These are phyloP conservation scores for Syngnathus typhle DNA, from an alignment of 2,113 vertebrate genomes.

Conservation along the genomic window DNA sequence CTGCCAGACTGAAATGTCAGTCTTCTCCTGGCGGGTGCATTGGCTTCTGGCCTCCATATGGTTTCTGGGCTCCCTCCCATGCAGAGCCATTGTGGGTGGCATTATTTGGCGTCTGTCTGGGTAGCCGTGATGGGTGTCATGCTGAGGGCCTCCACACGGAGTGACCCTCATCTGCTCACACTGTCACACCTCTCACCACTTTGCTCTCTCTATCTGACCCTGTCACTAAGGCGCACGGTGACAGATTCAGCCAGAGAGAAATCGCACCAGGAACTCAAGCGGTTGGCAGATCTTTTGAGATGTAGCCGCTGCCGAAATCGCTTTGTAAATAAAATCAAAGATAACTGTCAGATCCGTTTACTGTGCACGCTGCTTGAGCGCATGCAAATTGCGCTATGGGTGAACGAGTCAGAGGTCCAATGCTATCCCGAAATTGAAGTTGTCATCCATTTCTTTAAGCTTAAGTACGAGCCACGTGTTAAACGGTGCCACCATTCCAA, in stretches of 20 bases:
- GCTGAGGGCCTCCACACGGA: constrained; percentile 44
- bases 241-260: constrained; percentile 40
- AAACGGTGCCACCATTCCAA: constrained; percentile 11
- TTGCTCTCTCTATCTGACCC: constrained; percentile 65
- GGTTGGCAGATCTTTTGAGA: constrained; percentile 48
- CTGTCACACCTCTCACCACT: constrained; percentile 56
- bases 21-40: constrained; percentile 19
- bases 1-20: constrained; percentile 26
- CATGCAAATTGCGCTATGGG: constrained; percentile 57
- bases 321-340: constrained; percentile 55
- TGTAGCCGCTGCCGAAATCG: constrained; percentile 43
- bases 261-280: constrained; percentile 28
- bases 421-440: constrained; percentile 44
- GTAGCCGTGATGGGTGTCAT: constrained; percentile 49
- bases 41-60: constrained; percentile 24
- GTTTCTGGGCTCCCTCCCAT: constrained; percentile 25
- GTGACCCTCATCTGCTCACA: constrained; percentile 63
- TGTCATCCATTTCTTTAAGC: constrained; percentile 51
- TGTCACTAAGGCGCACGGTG: constrained; percentile 45
- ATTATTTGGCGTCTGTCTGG: constrained; percentile 46
- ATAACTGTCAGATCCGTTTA: constrained; percentile 61
- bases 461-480: constrained; percentile 31
- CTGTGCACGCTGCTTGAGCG: constrained; percentile 45
- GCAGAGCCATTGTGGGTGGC: constrained; percentile 34
- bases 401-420: constrained; percentile 57